Percentiles rank a stretch among this genome's conserved stretches.
Conservation (phyloP, 1,140 invertebrate species). For the Drosophila neocordata region DNA sequence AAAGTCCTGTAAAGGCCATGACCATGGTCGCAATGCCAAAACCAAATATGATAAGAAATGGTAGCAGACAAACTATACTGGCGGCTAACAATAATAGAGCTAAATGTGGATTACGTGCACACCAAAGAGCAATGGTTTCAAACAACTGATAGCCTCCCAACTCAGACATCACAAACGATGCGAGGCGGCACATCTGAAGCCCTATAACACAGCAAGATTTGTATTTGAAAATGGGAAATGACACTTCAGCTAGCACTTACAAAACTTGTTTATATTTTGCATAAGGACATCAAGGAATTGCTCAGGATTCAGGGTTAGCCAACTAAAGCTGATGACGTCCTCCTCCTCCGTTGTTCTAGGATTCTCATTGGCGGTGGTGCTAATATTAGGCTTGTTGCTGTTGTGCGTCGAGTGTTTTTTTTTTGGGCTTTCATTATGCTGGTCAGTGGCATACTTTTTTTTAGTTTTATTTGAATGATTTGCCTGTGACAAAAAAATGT, state of each 20-base stretch:
- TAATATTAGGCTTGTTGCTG: not conserved
- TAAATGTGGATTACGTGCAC: conserved; percentile 63
- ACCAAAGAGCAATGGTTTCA: conserved; percentile 52
- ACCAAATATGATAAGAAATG: conserved; percentile 68
- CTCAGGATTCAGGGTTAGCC: conserved; percentile 21
- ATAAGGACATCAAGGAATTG: conserved; percentile 49
- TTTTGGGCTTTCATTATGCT: not conserved
- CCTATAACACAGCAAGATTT: conserved; percentile 35
- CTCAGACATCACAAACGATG: conserved; percentile 52
- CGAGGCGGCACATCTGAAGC: conserved; percentile 36
- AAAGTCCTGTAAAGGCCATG: conserved; percentile 74
- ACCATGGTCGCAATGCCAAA: conserved; percentile 70
- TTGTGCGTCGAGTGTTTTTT: not conserved
- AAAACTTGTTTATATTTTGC: conserved; percentile 46
- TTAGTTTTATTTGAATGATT: conserved; percentile 3
- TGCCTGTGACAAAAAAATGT: not conserved
- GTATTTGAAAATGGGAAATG: not conserved
- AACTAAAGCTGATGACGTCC: not conserved
- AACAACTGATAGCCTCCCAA: conserved; percentile 69
- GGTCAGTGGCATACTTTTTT: not conserved
- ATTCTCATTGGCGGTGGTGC: not conserved
- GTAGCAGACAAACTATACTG: conserved; percentile 57
- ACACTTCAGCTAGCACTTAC: conserved; percentile 29
- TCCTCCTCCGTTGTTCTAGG: not conserved
- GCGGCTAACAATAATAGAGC: conserved; percentile 65